Evolutionary conservation across 2,888 invertebrate species (phyloP).

Genomic region (Molanna angustata): DNA sequence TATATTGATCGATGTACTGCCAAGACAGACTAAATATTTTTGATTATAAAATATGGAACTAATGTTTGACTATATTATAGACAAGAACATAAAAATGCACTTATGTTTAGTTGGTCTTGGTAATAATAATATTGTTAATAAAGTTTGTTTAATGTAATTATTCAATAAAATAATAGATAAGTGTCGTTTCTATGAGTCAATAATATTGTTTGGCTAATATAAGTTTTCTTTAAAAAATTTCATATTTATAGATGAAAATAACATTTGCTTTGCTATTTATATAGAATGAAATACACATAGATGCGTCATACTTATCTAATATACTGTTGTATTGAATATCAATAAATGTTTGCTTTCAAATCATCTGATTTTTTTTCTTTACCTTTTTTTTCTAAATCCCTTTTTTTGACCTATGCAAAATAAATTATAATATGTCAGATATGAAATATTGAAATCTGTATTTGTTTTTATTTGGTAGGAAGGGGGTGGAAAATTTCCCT

Average conservation of each 20-base stretch:
- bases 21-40: constrained; percentile 56
- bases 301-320: constrained; percentile 33
- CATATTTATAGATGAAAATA: constrained; percentile 6
- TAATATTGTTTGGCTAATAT: constrained; percentile 15
- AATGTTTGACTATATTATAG: too few species aligned
- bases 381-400: too few species aligned
- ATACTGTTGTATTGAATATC: constrained; percentile 30
- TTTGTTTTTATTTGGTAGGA: too few species aligned
- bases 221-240: constrained; percentile 15
- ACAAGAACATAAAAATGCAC: too few species aligned
- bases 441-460: too few species aligned
- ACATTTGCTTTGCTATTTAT: constrained; percentile 24
- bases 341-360: constrained; percentile 32
- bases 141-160: constrained; percentile 18
- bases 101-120: constrained; percentile 59
- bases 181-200: constrained; percentile 29
- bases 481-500: too few species aligned
- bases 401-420: too few species aligned
- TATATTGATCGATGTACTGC: constrained; percentile 46
- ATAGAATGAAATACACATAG: constrained; percentile 23
- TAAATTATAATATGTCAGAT: too few species aligned
- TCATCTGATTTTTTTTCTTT: constrained; percentile 2
- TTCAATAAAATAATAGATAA: constrained; percentile 33
- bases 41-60: constrained; percentile 36
- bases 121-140: constrained; percentile 38